Conservation (phyloP, 2,888 invertebrate genomes). For the Magallana nippona region DNA sequence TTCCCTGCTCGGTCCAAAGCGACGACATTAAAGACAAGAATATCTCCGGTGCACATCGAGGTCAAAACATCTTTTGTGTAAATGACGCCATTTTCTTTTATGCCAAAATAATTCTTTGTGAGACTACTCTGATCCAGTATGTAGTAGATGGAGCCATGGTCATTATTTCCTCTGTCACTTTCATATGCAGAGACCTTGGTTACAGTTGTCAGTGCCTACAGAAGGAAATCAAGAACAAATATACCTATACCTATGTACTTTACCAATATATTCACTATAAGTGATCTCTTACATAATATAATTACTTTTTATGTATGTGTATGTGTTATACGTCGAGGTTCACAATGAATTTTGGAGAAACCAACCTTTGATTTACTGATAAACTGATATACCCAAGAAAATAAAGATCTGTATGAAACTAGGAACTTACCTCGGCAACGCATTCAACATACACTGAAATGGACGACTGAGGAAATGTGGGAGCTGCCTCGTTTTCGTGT, state of each 20-base stretch:
- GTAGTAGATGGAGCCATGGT: conserved; percentile 38
- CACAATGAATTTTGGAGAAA: no score
- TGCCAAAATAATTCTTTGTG: conserved; percentile 35
- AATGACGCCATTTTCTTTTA: conserved; percentile 25
- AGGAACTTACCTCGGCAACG: background rate
- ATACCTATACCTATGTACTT: no score
- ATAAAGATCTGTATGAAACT: no score
- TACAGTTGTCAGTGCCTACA: background rate
- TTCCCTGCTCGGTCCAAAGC: conserved; percentile 22
- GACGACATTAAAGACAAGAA: conserved; percentile 13
- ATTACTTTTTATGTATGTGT: no score
- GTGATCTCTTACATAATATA: no score
- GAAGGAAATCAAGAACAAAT: background rate
- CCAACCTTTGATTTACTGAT: no score
- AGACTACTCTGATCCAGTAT: conserved; percentile 26
- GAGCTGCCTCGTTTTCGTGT: conserved; percentile 29
- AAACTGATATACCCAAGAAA: no score
- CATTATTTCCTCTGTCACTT: conserved; percentile 27
- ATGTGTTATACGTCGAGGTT: no score
- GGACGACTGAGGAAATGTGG: background rate
- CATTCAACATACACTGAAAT: conserved; percentile 21
- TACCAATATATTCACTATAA: no score
- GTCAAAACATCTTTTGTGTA: conserved; percentile 32
- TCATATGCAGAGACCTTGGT: conserved; percentile 35
- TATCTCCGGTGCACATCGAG: conserved; percentile 8